Conservation (phyloP, 2,113 vertebrate species). For the Melanotaenia duboulayi region DNA sequence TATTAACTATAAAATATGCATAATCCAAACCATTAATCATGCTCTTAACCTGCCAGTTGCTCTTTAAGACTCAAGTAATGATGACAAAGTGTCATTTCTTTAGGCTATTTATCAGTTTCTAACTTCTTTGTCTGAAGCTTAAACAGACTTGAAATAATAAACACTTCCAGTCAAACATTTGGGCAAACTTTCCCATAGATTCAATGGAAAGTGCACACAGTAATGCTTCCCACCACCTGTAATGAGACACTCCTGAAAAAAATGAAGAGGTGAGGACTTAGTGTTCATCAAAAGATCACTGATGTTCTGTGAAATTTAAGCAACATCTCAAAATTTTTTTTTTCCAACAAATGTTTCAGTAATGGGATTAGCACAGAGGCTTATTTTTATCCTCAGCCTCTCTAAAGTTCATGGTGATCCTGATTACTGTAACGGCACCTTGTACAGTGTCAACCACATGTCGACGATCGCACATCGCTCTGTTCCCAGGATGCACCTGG, state of each 20-base stretch:
- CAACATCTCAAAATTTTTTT: not conserved
- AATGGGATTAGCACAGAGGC: not conserved
- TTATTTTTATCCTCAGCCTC: slow-evolving; percentile 27
- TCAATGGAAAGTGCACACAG: no score
- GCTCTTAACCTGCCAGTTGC: no score
- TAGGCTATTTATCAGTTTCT: not conserved
- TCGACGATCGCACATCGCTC: slow-evolving; percentile 66
- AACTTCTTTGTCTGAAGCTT: not conserved
- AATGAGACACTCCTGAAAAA: not conserved
- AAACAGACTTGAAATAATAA: no score
- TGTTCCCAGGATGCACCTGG: slow-evolving; percentile 90
- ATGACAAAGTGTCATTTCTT: not conserved
- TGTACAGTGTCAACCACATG: slow-evolving; percentile 50
- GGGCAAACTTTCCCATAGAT: no score
- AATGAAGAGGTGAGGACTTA: not conserved
- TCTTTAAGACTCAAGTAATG: no score
- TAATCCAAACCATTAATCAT: no score
- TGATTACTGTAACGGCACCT: slow-evolving; percentile 59
- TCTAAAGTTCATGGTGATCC: slow-evolving; percentile 51
- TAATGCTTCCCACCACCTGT: no score
- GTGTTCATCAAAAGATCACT: not conserved
- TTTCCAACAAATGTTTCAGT: not conserved
- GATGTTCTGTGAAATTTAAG: not conserved
- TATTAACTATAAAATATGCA: no score
- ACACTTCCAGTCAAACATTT: no score